Conservation (phyloP, 1,140 invertebrate species). For the Kradibia gibbosae region DNA sequence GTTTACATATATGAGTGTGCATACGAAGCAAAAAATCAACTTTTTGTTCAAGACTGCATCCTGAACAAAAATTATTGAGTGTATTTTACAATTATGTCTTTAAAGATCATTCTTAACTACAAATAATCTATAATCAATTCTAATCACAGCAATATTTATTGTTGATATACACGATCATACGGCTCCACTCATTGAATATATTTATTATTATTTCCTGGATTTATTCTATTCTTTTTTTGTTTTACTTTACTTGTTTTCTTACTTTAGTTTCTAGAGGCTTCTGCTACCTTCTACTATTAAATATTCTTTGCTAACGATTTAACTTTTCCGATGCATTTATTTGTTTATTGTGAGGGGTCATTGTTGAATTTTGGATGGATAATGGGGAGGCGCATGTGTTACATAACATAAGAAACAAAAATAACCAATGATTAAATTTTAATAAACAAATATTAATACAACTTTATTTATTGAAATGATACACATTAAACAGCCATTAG, state of each 20-base stretch:
- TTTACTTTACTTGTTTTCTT: conserved; percentile 43
- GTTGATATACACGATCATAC: conserved; percentile 74
- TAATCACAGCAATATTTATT: conserved; percentile 75
- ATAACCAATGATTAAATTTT: conserved; percentile 37
- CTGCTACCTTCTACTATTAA: conserved; percentile 35
- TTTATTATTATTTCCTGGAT: conserved; percentile 51
- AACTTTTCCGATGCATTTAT: conserved; percentile 11
- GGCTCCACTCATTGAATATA: conserved; percentile 69
- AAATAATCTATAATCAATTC: conserved; percentile 71
- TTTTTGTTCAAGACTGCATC: conserved; percentile 32
- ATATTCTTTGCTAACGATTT: not conserved
- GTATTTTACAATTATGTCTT: conserved; percentile 56
- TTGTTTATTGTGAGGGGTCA: not conserved
- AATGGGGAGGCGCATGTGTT: not conserved
- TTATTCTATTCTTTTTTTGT: conserved; percentile 33
- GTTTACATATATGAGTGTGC: not conserved
- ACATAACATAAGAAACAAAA: conserved; percentile 21
- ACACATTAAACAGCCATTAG: conserved; percentile 44
- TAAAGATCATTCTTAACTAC: conserved; percentile 71
- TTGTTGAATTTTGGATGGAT: not conserved
- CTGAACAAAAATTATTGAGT: conserved; percentile 38
- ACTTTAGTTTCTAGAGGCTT: conserved; percentile 54
- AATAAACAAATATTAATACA: conserved; percentile 47
- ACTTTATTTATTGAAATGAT: conserved; percentile 44
- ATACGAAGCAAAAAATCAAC: conserved; percentile 28